Base-by-base conservation (phyloP, 1,140 invertebrate species). In the Mamestra configurata region DNA sequence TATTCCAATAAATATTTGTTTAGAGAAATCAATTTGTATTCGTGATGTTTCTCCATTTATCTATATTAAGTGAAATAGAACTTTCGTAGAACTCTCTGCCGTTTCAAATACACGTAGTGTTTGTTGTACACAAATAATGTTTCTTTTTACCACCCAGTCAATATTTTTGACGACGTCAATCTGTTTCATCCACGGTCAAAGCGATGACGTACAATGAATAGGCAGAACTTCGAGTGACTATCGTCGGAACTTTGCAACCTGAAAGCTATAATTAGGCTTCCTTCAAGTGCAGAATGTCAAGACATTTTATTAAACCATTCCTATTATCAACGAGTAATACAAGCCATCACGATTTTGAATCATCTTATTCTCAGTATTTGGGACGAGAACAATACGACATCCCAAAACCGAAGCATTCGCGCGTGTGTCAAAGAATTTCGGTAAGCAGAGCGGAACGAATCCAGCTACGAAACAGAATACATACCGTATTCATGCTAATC, bases 21-120 rank as follows among this genome's bases (percentile, higher is more conserved):
- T 73, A 40, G 71, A 73, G 71, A 53, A 73, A 73, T 73, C 71
- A 73, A 73, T 73, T 73, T 73, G 71, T 73, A 73, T 57, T 57
- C 71, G 71, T 57, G 71, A 73, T 73, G 71, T 22, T 73, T n/a
- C 71, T 73, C 18, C 53, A 73, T 73, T 57, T 57, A 49, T 73
- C 53, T 57, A 73, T 55, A 73, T 73, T 73, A 73, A 73, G 31
- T 22, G 53, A 24, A 73, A 57, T 18, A 70, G 66, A 20, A 53
- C 11, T 35, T 73, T 73, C 51, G 49, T 73, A 40, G 71, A 57
- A 40, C 31, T 73, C 7, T 59, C 49, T 71, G 18, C 10, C 49
- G 35, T 31, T 53, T 53, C 68, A 71, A 71, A 71, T 71, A 70
- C 49, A 70, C 66, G 49, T 70, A 49, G 11, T 46, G 20, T 24